Evolutionary conservation across 2,113 vertebrate genomes (phyloP), one percentile per base, ranked within the genome.

Genomic region (Apaloderma vittatum): DNA sequence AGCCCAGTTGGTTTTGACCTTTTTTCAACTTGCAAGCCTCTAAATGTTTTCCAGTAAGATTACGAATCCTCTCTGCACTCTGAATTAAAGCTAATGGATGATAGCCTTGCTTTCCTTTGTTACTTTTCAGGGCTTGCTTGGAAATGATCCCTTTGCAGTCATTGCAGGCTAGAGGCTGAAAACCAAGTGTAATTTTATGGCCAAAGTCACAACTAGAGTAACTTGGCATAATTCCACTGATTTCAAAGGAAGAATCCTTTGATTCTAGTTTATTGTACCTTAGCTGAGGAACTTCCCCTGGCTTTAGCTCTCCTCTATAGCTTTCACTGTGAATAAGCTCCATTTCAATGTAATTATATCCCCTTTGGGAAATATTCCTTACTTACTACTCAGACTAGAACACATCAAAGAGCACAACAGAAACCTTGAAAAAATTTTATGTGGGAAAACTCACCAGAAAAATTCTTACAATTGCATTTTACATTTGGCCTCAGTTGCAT

Each of bases 351-450:
- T 85, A 78, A 78, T 78, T 81, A 46, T 75, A 87, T 26, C 79
- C 92, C 76, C 70, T 81, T 84, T 75, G 76, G 85, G 82, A 90
- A 92, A 88, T 82, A 85, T 51, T 87, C 52, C 80, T 91, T 91
- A 16, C 65, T 89, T 81, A 58, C 32, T 61, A 32, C 26, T 21
- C 49, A 68, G 65, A 54, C 68, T 58, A 65, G 73, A 94, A 75
- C 34, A 84, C 30, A 52, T 12, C 0, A 2, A 86, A 81, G 70
- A 65, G 22, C 45, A 36, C 76, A 87, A 81, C 40, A 91, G 68
- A 57, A 86, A 91, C 12, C 68, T 81, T 67, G 34, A 66, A 68
- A 77, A 61, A 6, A 16, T 9, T 34, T 76, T 55, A 59, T 34
- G 63, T 19, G 17, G 65, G 37, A 83, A 92, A 86, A 62, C 46